A percentile compares a stretch with the other conserved stretches of the same genome.
Conservation (phyloP, 2,797 vertebrate species). For the Phyllotis vaccarum region DNA sequence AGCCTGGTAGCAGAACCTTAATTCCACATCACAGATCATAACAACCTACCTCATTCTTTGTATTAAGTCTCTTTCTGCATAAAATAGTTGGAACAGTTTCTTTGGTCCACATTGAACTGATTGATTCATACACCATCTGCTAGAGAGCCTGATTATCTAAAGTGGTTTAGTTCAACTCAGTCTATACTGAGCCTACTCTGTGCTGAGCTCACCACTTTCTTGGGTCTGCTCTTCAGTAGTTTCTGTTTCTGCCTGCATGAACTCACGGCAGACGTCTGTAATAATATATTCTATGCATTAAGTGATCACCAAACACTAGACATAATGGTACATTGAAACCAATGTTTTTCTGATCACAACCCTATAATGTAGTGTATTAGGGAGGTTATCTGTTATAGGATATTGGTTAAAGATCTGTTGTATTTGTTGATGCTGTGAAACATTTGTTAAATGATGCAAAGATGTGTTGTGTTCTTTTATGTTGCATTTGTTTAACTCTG, state of each 20-base stretch:
- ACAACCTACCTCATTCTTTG: background rate
- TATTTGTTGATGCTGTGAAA: background rate
- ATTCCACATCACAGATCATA: background rate
- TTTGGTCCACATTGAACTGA: background rate
- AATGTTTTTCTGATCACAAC: background rate
- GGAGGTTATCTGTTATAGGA: background rate
- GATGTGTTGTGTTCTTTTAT: background rate
- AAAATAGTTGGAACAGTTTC: conserved; percentile 18
- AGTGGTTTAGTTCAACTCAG: background rate
- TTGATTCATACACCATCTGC: background rate
- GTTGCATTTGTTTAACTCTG: background rate
- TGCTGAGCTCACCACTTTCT: background rate
- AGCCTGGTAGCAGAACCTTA: background rate
- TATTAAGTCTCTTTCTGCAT: conserved; percentile 19
- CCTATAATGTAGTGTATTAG: background rate
- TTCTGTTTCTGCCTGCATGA: background rate
- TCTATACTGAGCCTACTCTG: background rate
- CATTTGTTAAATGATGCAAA: background rate
- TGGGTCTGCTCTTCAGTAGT: background rate
- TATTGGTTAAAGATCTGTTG: background rate
- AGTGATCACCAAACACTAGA: background rate
- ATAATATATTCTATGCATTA: background rate
- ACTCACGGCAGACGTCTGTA: background rate
- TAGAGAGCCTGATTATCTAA: background rate
- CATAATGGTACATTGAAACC: background rate